Evolutionary conservation across 1,140 invertebrate genomes (phyloP).

Genomic region (Euura lappo): DNA sequence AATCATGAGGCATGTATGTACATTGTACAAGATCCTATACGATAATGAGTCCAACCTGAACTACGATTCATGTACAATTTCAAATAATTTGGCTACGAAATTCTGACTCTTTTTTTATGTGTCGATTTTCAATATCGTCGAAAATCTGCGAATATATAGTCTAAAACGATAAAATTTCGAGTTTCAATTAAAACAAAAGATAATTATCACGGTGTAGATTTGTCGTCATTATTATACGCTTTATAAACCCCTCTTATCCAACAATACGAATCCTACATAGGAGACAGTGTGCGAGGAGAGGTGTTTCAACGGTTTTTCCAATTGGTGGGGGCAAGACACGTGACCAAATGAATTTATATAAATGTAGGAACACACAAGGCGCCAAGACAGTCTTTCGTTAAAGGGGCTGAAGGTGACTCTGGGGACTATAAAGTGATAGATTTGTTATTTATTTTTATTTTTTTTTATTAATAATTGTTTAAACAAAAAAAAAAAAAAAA

Average conservation of each 20-base stretch:
- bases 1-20: too few species aligned
- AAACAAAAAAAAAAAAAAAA: not conserved
- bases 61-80: too few species aligned
- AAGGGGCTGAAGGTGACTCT: conserved; percentile 27
- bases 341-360: conserved; percentile 59
- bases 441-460: too few species aligned
- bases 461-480: not conserved
- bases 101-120: too few species aligned
- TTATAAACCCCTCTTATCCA: conserved; percentile 16
- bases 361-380: conserved; percentile 53
- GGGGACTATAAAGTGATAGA: not conserved
- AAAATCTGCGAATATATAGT: too few species aligned
- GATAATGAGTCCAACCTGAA: not conserved
- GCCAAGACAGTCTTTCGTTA: conserved; percentile 56
- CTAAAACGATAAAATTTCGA: too few species aligned
- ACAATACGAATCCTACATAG: not conserved
- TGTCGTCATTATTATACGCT: too few species aligned
- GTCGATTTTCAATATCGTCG: too few species aligned
- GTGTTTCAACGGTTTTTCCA: not conserved
- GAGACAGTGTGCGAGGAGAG: conserved; percentile 17
- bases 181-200: too few species aligned
- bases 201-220: too few species aligned
- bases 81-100: too few species aligned
- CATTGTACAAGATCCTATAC: too few species aligned
- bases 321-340: conserved; percentile 49